Conservation (phyloP, 1,140 invertebrate species). For the Periplaneta americana region DNA sequence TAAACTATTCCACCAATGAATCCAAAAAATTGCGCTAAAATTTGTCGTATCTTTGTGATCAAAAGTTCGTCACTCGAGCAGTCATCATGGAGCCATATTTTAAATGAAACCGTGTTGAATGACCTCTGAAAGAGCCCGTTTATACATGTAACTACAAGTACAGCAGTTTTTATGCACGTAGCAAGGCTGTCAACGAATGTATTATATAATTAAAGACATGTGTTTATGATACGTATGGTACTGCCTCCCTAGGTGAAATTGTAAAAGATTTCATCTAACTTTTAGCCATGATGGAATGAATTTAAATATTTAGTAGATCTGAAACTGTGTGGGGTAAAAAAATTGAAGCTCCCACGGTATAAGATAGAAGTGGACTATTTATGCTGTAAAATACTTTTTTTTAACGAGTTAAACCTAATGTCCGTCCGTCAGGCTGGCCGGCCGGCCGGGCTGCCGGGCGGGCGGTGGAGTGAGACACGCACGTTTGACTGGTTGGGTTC, state of each 20-base stretch:
- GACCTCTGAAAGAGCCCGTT: not conserved
- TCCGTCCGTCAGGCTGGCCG: too few relatives aligned
- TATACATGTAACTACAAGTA: not conserved
- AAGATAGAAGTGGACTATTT: not conserved
- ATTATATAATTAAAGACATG: not conserved
- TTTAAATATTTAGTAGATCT: not conserved
- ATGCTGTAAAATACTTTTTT: not conserved
- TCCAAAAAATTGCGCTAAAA: too few relatives aligned
- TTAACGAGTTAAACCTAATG: too few relatives aligned
- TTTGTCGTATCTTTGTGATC: too few relatives aligned
- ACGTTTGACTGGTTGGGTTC: not conserved
- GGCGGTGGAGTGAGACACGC: not conserved
- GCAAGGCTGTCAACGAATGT: not conserved
- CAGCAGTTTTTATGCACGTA: not conserved
- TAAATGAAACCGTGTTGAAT: not conserved
- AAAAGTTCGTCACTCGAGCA: too few relatives aligned
- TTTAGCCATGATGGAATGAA: not conserved
- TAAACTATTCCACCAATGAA: too few relatives aligned
- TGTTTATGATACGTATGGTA: not conserved
- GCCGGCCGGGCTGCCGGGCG: too few relatives aligned
- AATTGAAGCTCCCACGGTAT: not conserved
- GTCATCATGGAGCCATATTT: not conserved
- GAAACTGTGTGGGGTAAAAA: not conserved
- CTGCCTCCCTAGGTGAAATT: too few relatives aligned
- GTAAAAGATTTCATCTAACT: not conserved